Base-by-base conservation (phyloP, 1,140 invertebrate genomes). In the Drosophila watanabei region DNA sequence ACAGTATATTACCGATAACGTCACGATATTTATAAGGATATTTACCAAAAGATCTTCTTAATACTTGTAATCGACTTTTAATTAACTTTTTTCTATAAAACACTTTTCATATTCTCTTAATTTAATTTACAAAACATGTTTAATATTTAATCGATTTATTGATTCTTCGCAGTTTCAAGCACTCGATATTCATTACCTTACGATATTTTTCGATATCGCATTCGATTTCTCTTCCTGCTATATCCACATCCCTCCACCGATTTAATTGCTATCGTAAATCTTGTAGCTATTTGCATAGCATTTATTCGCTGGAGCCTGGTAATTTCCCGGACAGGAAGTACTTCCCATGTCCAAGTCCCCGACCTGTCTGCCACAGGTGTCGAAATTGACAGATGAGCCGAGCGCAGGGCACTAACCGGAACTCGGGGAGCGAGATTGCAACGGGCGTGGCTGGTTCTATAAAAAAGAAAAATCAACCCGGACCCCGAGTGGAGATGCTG, bases 321-420 rank as follows among this genome's bases (percentile, higher is more conserved):
- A 61, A 65, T 68, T 71, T 69, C 24, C 49, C 28, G 8, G 7
- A 20, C 68, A 69, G 68, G 68, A 60, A 72, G 48, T 30, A 60
- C 54, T 59, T 72, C 16, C 68, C 54, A 60, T 35, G 66, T 59
- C 68, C 61, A 28, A 5, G 20, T 54, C 32, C 41, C 58, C 72
- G 65, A 69, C 52, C 62, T 73, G 76, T 75, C 84, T 78, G 68
- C 66, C 71, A 79, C 75, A 89, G 86, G 85, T 89, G 85, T 89
- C 85, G 85, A 89, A 89, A 82, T 76, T 79, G 86, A 85, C 86
- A 89, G 86, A 89, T 89, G 82, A 89, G 56, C 83, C 58, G 62
- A 76, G 54, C 68, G 79, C 57, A 70, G 52, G 48, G 48, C 69
- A 66, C 48, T 64, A 85, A 78, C 77, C 57, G 77, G 60, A 56